A percentile compares a stretch with the other conserved stretches of the same genome.
Evolutionary conservation across 2,888 invertebrate species (phyloP).

Genomic region (Leuctra nigra): DNA sequence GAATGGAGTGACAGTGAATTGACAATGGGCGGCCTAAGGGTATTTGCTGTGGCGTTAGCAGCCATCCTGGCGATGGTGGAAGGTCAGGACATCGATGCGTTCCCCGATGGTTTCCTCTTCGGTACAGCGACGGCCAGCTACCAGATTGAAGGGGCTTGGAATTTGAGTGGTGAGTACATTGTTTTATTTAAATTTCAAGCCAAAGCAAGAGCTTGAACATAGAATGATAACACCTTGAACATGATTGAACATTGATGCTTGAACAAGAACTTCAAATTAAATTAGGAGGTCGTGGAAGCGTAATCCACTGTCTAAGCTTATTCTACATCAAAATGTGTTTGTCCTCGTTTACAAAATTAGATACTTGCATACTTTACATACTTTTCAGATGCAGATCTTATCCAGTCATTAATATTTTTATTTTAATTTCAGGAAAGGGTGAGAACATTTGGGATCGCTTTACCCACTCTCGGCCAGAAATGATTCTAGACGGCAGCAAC

Average conservation of each 20-base stretch:
- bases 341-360: too few relatives aligned
- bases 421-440: constrained; percentile 24
- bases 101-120: constrained; percentile 11
- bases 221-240: too few relatives aligned
- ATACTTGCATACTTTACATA: too few relatives aligned
- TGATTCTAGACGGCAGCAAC: constrained; percentile 51
- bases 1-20: background rate
- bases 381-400: too few relatives aligned
- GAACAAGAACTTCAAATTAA: too few relatives aligned
- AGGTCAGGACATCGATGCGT: background rate
- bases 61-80: background rate
- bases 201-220: too few relatives aligned
- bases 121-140: constrained; percentile 15
- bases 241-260: too few relatives aligned
- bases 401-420: too few relatives aligned
- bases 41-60: background rate
- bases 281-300: too few relatives aligned
- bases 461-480: constrained; percentile 50
- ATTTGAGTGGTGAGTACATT: constrained; percentile 12
- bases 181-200: too few relatives aligned
- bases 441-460: constrained; percentile 32
- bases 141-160: constrained; percentile 22
- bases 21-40: background rate
- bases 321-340: too few relatives aligned
- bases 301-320: too few relatives aligned